These are phyloP conservation scores for Leptatherina wallacei DNA, from an alignment of 2,797 vertebrate species.

Conservation along the genomic window DNA sequence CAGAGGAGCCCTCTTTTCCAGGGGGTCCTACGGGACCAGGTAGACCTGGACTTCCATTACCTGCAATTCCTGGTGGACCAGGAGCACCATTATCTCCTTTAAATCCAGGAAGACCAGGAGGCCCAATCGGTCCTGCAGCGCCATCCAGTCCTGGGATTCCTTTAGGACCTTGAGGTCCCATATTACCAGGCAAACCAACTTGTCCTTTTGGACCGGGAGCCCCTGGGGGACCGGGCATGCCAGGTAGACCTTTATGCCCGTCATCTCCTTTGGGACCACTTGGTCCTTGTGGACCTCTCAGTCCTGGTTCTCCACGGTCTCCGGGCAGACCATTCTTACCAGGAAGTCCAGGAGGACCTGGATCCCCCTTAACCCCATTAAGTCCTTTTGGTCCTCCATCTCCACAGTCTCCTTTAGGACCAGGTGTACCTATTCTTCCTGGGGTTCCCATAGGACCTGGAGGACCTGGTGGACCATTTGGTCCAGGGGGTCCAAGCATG, in stretches of 20 bases:
- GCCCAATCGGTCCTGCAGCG: constrained; percentile 89
- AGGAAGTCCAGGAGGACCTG: constrained; percentile 88
- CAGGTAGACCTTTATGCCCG: constrained; percentile 91
- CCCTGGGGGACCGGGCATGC: constrained; percentile 86
- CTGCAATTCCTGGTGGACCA: constrained; percentile 87
- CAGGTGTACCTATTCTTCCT: constrained; percentile 88
- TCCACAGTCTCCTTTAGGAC: constrained; percentile 92
- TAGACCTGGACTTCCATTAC: constrained; percentile 86
- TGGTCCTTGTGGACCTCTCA: constrained; percentile 88
- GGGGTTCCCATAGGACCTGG: constrained; percentile 88
- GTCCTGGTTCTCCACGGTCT: constrained; percentile 89
- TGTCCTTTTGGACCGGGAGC: constrained; percentile 90
- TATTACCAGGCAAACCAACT: constrained; percentile 86
- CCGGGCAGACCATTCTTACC: constrained; percentile 92
- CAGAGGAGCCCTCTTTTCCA: constrained; percentile 89
- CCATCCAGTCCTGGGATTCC: constrained; percentile 94
- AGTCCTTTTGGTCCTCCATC: constrained; percentile 88
- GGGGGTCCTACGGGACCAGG: constrained; percentile 88
- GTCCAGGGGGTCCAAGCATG: constrained; percentile 87
- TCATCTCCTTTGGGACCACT: constrained; percentile 90
- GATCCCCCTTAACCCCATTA: constrained; percentile 88
- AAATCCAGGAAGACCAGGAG: constrained; percentile 87
- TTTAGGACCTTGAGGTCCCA: constrained; percentile 90
- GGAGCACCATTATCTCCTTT: constrained; percentile 90
- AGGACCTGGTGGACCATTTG: constrained; percentile 87